These are phyloP conservation scores for Lypha dubia DNA, from an alignment of 2,888 invertebrate genomes.

Conservation along the genomic window DNA sequence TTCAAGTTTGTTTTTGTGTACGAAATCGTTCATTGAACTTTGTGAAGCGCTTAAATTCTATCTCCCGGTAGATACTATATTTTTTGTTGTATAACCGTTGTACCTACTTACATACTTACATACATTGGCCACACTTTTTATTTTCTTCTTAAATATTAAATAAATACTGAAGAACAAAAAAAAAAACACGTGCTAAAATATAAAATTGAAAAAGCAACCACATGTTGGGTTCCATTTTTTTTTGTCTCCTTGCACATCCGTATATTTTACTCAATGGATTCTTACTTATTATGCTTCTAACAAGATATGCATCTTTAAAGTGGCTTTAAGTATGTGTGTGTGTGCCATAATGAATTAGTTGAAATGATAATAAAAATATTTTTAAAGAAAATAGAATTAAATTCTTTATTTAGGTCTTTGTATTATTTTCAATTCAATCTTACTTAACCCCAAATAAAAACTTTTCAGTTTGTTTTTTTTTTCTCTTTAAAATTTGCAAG, in stretches of 20 bases:
- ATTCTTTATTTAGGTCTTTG: neutral
- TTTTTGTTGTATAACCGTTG: constrained; percentile 28
- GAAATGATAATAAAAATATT: neutral
- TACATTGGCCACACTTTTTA: constrained; percentile 52
- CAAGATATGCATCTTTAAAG: constrained; percentile 57
- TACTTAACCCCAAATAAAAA: neutral
- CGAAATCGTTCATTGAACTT: constrained; percentile 72
- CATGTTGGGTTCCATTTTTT: constrained; percentile 47
- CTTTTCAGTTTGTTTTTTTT: neutral
- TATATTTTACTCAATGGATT: constrained; percentile 48
- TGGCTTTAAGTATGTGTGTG: constrained; percentile 30
- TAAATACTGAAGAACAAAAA: too few species aligned
- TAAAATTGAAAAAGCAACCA: constrained; percentile 51
- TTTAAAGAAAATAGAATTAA: constrained; percentile 20
- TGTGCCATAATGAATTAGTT: constrained; percentile 37
- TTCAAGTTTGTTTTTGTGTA: constrained; percentile 42
- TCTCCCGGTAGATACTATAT: constrained; percentile 24
- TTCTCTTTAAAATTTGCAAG: neutral
- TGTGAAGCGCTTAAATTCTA: constrained; percentile 29
- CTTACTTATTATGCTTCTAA: constrained; percentile 39
- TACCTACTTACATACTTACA: too few species aligned
- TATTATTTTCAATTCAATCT: neutral
- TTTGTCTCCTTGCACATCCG: constrained; percentile 39
- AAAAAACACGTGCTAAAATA: constrained; percentile 32
- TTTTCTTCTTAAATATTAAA: constrained; percentile 31